Evolutionary conservation across 35 echinoderm and acorn worm genomes (phyloP).

Genomic region (Holothuria glaberrima): DNA sequence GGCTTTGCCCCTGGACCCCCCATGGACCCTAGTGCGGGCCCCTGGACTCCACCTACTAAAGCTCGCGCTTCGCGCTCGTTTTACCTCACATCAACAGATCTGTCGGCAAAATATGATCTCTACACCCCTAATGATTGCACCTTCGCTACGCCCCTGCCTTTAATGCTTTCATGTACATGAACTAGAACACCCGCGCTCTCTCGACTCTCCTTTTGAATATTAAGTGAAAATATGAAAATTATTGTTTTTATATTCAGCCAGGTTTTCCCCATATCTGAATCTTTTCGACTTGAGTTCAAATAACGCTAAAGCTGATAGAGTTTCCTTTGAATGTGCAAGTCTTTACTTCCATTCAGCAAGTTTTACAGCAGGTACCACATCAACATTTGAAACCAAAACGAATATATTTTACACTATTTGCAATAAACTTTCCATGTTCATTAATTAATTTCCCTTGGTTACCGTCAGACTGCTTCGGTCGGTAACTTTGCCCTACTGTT

Average conservation of each 20-base stretch:
- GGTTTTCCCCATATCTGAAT: background rate
- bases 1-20: too few species aligned
- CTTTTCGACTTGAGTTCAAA: too few species aligned
- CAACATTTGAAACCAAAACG: conserved; percentile 32
- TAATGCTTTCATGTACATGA: too few species aligned
- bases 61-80: too few species aligned
- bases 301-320: background rate
- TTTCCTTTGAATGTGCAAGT: background rate
- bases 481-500: background rate
- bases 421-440: background rate
- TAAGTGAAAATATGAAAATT: background rate
- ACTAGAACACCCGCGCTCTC: too few species aligned
- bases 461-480: background rate
- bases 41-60: too few species aligned
- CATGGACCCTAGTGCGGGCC: too few species aligned
- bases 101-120: too few species aligned
- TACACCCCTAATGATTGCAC: too few species aligned
- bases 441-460: background rate
- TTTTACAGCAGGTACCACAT: background rate
- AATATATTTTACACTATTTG: background rate
- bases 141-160: too few species aligned
- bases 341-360: background rate
- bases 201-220: conserved; percentile 24
- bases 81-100: too few species aligned
- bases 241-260: conserved; percentile 5